Percentiles rank a stretch among this genome's conserved stretches.
Evolutionary conservation across 2,113 vertebrate genomes (phyloP).

Genomic region (Tetrao urogallus): DNA sequence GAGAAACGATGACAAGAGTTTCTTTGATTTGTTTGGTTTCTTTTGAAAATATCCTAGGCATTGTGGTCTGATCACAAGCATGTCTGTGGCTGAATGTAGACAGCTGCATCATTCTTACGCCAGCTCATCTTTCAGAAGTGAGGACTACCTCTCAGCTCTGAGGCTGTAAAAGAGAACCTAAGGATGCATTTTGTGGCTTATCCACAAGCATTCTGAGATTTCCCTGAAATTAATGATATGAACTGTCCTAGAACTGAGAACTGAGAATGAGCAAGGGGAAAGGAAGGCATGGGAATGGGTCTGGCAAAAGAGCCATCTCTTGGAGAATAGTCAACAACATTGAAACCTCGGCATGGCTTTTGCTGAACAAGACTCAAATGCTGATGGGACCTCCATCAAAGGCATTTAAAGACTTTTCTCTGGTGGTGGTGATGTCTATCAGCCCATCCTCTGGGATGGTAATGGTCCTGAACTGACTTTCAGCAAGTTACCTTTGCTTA

Average conservation of each 20-base stretch:
- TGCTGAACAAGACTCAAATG: not conserved
- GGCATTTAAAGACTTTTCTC: not conserved
- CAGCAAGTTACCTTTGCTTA: not conserved
- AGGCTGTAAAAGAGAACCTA: not conserved
- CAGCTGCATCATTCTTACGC: not conserved
- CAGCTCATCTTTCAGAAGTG: not conserved
- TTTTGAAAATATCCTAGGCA: not conserved
- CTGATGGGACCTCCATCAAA: not conserved
- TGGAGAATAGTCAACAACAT: not conserved
- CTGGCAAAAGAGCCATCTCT: fast-evolving
- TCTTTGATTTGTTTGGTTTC: not conserved
- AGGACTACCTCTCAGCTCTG: not conserved
- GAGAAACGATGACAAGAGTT: not conserved
- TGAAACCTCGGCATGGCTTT: not conserved
- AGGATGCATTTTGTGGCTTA: not conserved
- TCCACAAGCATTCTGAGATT: not conserved
- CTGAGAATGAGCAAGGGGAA: not conserved
- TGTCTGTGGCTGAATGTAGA: not conserved
- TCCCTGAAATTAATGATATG: not conserved
- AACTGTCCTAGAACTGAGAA: not conserved
- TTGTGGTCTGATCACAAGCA: fast-evolving
- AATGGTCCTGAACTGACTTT: not conserved
- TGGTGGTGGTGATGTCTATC: not conserved
- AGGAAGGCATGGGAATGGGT: not conserved
- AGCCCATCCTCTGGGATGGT: not conserved